These are phyloP conservation scores for Ceyx cyanopectus DNA, from an alignment of 2,113 vertebrate genomes.

Conservation along the genomic window DNA sequence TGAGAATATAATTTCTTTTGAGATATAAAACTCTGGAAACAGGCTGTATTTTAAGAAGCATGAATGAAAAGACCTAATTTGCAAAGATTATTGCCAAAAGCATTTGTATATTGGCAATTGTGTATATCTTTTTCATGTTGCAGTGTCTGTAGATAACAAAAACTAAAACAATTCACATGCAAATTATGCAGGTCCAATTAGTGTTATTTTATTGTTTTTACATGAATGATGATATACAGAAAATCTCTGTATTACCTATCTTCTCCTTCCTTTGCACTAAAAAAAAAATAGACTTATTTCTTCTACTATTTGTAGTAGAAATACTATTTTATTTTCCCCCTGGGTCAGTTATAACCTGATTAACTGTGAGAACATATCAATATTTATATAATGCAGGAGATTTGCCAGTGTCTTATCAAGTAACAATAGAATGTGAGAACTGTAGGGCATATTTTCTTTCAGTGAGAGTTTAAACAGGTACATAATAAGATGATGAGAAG, in stretches of 20 bases:
- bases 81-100: background rate
- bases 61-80: background rate
- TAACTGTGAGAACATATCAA: background rate
- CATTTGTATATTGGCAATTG: background rate
- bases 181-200: background rate
- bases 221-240: background rate
- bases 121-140: background rate
- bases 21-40: background rate
- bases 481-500: background rate
- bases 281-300: background rate
- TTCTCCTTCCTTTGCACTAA: background rate
- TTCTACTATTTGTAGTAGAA: background rate
- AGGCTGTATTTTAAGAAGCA: background rate
- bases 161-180: background rate
- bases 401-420: background rate
- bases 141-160: background rate
- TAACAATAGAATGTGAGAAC: background rate
- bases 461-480: background rate
- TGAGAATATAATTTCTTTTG: background rate
- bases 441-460: background rate
- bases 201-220: background rate
- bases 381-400: background rate
- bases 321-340: background rate
- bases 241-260: background rate
- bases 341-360: background rate